Evolutionary conservation across 23 tunicate genomes (phyloP), one percentile per base, ranked within the genome.

Genomic region (Aplidium turbinatum): DNA sequence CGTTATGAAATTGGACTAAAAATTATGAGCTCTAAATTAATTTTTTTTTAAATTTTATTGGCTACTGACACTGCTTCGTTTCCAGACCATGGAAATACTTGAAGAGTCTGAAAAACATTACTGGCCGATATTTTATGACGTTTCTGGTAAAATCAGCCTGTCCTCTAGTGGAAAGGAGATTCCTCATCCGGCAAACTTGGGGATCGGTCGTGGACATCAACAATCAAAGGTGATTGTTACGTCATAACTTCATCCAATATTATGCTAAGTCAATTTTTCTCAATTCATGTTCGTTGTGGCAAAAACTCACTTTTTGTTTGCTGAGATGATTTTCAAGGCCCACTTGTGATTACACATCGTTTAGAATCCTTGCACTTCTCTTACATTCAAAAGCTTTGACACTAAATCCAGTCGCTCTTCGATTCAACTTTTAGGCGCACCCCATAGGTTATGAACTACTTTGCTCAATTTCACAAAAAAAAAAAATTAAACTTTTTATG

Each of bases 71-170:
- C 5, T 54, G 19, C 21, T 11, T 11, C 24, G n/a, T 74, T 23
- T 33, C 2, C 54, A 78, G 75, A 52, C 85, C 85, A 21, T 54
- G 77, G 69, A 80, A 70, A 24, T 80, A 70, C 39, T 30, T 80
- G 70, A 53, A 68, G 34, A 33, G 5, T 20, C 7, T 33, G 5
- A 46, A 75, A 62, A 3, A n/a, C n/a, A n/a, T n/a, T n/a, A n/a
- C 28, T 1, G n/a, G 36, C 18, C 58, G 60, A 18, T 80, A 48
- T 42, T 87, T 87, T 31, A 73, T 80, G 58, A 68, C 78, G 11
- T 70, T 80, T 45, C 56, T 87, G n/a, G 75, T 87, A 31, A 87
- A 87, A 57, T 73, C 95, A 19, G 81, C 95, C 4, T 57, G 50
- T 16, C 39, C 18, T 32, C 54, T 38, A 19, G 81, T 58, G 16